Base-by-base conservation (phyloP, 2,797 vertebrate species). In the Gambelia wislizenii region DNA sequence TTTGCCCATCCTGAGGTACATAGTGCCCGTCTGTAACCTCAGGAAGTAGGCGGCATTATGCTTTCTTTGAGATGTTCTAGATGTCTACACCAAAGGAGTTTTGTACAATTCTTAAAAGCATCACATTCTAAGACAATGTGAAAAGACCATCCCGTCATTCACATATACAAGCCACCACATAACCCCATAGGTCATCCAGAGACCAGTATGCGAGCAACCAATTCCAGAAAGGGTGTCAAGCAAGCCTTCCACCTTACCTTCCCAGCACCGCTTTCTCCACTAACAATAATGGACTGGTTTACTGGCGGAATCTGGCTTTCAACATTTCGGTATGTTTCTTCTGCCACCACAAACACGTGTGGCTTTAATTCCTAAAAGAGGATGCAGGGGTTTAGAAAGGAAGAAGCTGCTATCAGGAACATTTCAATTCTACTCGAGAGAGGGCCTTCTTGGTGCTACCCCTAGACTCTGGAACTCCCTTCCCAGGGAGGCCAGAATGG, bases 261-360 rank as follows among this genome's bases (percentile, higher is more conserved):
- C 91, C 99, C 99, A 89, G 99, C 99, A 86, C 99, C 99, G 14
- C 99, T 99, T 96, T 99, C 99, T 72, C 99, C 99, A 44, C 99
- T 99, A 94, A 99, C 98, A 94, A 99, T 98, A 93, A 99, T 96
- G 4, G 99, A 99, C 91, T 99, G 99, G 96, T 99, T 98, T 54
- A 98, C 92, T 0, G 98, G 98, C 44, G 98, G 97, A 80, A 98
- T 95, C 93, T 98, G 98, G 85, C 98, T 98, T 94, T 97, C 97
- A 83, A 99, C 97, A 0, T 99, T 99, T 92, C 99, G 98, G 96
- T 99, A 99, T 64, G 98, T 98, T 94, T 98, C 98, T 94, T 99
- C 99, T 2, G 98, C 99, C 94, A 99, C 98, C 27, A 98, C 97
- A 93, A 99, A 99, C 92, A 99, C 97, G 91, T 99, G 99, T 77